Conservation (phyloP, 2,113 vertebrate genomes). For the Epinephelus moara region DNA sequence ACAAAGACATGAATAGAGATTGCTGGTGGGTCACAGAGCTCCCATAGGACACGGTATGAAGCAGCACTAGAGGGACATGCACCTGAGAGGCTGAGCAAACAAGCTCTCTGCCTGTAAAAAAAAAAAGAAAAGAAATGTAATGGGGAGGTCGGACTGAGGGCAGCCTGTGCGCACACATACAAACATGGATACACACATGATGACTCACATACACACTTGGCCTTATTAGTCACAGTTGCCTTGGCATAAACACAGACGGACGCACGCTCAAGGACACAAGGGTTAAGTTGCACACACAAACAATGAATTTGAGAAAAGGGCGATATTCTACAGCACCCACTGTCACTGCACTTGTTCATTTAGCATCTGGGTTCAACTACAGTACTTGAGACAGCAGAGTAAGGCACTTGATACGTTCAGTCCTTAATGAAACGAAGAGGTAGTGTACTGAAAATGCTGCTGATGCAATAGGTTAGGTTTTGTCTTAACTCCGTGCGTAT, state of each 20-base stretch:
- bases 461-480: constrained; percentile 13
- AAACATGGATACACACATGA: constrained; percentile 13
- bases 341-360: not conserved
- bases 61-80: constrained; percentile 17
- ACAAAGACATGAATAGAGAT: constrained; percentile 53
- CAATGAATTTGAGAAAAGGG: not conserved
- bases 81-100: constrained; percentile 58
- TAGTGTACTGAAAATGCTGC: not conserved
- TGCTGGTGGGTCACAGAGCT: constrained; percentile 45
- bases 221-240: constrained; percentile 26
- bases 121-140: constrained; percentile 13
- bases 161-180: constrained; percentile 29
- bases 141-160: constrained; percentile 31
- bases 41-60: constrained; percentile 21
- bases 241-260: constrained; percentile 16
- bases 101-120: constrained; percentile 25
- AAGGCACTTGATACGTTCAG: not conserved
- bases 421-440: not conserved
- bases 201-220: constrained; percentile 12
- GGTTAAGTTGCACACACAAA: constrained; percentile 7
- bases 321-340: not conserved
- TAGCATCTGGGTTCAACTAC: not conserved
- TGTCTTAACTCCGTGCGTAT: constrained; percentile 18
- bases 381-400: not conserved
- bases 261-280: not conserved